phyloP scores from a whole-genome alignment of 1,140 invertebrate species.

The Pogonomyrmex californicus region DNA sequence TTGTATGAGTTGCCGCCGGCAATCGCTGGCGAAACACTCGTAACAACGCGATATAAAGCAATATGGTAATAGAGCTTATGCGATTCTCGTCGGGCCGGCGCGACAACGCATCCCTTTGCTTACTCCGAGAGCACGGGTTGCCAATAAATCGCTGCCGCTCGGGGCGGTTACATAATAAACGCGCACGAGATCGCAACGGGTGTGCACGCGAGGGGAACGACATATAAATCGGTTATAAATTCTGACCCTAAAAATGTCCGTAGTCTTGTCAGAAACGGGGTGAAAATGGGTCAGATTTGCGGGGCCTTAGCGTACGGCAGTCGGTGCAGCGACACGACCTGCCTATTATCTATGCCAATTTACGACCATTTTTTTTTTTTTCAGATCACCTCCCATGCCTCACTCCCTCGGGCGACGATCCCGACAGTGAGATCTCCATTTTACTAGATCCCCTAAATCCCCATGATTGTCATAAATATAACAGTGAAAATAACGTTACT shows the following conservation, averaged over 20 bases:
- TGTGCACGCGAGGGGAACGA: neutral
- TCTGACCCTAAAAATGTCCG: conserved; percentile 83
- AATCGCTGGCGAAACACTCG: conserved; percentile 50
- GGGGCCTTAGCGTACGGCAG: conserved; percentile 5
- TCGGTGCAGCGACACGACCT: conserved; percentile 69
- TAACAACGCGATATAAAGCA: conserved; percentile 61
- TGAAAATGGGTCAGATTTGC: conserved; percentile 80
- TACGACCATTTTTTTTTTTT: conserved; percentile 61
- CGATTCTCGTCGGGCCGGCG: conserved; percentile 68
- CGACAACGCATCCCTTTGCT: conserved; percentile 67
- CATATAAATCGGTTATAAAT: conserved; percentile 78
- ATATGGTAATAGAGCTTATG: conserved; percentile 72
- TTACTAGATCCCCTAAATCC: conserved; percentile 25
- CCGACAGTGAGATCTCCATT: conserved; percentile 69
- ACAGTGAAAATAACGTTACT: conserved; percentile 17
- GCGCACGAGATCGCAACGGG: conserved; percentile 65
- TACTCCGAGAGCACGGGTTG: conserved; percentile 33
- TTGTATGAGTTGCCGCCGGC: conserved; percentile 11
- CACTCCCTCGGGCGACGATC: conserved; percentile 37
- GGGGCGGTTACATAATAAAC: conserved; percentile 61
- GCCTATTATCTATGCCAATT: conserved; percentile 67
- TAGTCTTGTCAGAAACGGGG: conserved; percentile 84
- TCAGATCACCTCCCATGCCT: conserved; percentile 42
- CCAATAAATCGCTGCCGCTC: conserved; percentile 71
- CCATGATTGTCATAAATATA: conserved; percentile 66